Evolutionary conservation across 2,888 invertebrate species (phyloP), one percentile per base, ranked within the genome.

Genomic region (Kryphioiulus occultus): DNA sequence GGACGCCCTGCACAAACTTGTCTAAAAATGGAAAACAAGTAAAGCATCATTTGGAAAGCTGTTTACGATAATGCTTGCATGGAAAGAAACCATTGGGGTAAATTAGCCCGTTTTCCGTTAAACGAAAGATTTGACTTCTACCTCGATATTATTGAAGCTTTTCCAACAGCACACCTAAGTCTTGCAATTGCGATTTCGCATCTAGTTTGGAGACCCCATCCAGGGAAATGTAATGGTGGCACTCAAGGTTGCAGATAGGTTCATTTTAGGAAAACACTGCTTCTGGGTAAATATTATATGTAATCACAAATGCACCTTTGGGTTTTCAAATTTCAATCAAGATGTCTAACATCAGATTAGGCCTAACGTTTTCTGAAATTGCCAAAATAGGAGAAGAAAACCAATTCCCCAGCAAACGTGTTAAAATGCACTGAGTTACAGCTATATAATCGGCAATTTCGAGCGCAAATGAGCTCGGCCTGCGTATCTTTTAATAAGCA

Each of bases 251-350:
- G 19, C 7, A 53, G 5, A 53, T 53, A 5, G 19, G n/a, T 53
- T 53, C 53, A 53, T 5, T 17, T n/a, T 19, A 53, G 53, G 53
- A 53, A 53, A 53, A 53, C 53, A 53, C 1, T n/a, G 53, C 53
- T 53, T n/a, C 53, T 53, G 53, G 53, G 53, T 53, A 53, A 53
- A 53, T 53, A 53, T 53, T 53, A 53, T 53, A 53, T 19, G 53
- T n/a, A 53, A 53, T 53, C n/a, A 53, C n/a, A 53, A 53, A 53
- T 53, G 53, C n/a, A 53, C 53, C 53, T 53, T 53, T 53, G 53
- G 53, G 53, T 53, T 53, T 53, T 53, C 53, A 53, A 53, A n/a
- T 53, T 53, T 53, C 53, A 53, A 53, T 53, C 53, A 53, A 53
- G 53, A 53, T 53, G n/a, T 53, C 53, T 53, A 19, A 17, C 53